Conservation (phyloP, 2,888 invertebrate species). For the Atethmia centrago region DNA sequence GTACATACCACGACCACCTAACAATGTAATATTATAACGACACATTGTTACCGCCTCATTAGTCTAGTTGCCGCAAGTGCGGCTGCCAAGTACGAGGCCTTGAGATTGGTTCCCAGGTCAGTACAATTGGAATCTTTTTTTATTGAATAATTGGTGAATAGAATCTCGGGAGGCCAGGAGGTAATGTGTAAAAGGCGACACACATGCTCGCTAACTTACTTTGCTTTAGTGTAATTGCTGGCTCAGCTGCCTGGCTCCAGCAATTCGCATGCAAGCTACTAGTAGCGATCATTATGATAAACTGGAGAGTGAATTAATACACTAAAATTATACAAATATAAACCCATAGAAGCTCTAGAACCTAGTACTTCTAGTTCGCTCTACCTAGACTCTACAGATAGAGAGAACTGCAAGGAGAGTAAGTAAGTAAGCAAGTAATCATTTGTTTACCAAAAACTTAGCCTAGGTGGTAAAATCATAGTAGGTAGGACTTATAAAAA, state of each 20-base stretch:
- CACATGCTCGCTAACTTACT: too few species aligned
- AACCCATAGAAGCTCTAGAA: neutral
- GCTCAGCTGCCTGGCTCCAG: too few species aligned
- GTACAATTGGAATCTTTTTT: conserved; percentile 8
- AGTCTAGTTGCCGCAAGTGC: conserved; percentile 11
- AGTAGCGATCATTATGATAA: neutral
- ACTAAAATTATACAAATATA: neutral
- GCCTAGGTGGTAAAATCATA: too few species aligned
- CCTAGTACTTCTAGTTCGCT: neutral
- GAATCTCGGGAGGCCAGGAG: neutral
- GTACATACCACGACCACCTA: conserved; percentile 18
- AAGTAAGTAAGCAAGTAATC: neutral
- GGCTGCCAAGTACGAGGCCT: conserved; percentile 15
- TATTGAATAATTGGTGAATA: conserved; percentile 7
- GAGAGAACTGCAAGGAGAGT: neutral
- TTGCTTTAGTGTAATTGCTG: too few species aligned
- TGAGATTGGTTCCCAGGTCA: conserved; percentile 29
- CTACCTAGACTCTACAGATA: neutral
- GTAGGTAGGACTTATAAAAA: too few species aligned
- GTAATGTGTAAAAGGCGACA: too few species aligned
- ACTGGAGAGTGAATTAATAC: neutral
- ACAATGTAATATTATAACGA: conserved; percentile 41
- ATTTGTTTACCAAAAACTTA: too few species aligned
- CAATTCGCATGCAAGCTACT: too few species aligned
- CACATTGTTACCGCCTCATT: conserved; percentile 45